Percentiles rank a stretch among this genome's conserved stretches.
phyloP scores from a whole-genome alignment of 2,797 vertebrate genomes.

The Galagoides demidoff region DNA sequence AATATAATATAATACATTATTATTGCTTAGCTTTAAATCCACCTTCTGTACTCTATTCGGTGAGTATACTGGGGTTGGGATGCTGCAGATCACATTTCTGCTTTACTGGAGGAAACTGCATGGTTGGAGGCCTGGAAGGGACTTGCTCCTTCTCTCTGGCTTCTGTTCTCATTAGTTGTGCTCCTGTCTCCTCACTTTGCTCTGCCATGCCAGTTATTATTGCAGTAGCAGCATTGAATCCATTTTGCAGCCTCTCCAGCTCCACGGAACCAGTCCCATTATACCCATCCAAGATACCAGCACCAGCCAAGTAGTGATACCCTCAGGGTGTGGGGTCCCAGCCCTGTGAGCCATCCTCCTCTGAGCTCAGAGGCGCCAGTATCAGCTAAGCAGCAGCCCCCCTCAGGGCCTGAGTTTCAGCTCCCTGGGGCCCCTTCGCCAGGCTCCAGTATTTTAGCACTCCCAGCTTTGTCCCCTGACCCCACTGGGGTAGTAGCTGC shows the following conservation, averaged over 20 bases:
- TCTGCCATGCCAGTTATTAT: not conserved
- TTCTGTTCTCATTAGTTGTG: not conserved
- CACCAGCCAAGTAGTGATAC: not conserved
- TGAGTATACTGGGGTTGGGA: not conserved
- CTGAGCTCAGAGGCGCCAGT: not conserved
- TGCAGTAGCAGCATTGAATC: not conserved
- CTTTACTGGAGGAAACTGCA: not conserved
- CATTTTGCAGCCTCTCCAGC: not conserved
- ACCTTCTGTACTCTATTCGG: not conserved
- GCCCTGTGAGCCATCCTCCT: accelerated
- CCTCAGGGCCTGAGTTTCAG: not conserved
- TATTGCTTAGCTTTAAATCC: not conserved
- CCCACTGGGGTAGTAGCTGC: not conserved
- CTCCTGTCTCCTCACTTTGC: not conserved
- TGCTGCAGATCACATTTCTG: not conserved
- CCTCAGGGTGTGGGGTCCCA: not conserved
- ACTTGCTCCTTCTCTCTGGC: not conserved
- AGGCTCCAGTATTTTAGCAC: not conserved
- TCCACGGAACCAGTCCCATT: not conserved
- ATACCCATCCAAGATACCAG: accelerated
- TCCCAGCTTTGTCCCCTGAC: not conserved
- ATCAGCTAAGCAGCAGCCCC: not conserved
- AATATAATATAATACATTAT: not conserved
- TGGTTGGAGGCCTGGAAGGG: not conserved
- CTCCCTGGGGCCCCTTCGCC: not conserved